A percentile compares a stretch with the other conserved stretches of the same genome.
These are phyloP conservation scores for Drosophila stalkeri DNA, from an alignment of 2,888 invertebrate genomes.

Conservation along the genomic window DNA sequence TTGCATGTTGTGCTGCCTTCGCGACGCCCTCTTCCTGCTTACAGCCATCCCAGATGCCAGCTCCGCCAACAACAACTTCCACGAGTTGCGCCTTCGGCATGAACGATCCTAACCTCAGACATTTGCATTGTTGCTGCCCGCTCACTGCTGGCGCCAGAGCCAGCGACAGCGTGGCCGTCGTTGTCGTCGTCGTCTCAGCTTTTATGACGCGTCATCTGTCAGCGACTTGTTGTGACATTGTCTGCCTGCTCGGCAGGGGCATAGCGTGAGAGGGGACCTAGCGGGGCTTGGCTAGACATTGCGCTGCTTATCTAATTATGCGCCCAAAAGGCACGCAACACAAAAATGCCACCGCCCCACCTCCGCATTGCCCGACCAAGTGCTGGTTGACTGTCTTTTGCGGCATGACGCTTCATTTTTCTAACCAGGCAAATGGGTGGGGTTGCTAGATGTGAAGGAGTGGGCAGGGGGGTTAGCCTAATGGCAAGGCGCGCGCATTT, in stretches of 20 bases:
- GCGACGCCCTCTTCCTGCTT: neutral
- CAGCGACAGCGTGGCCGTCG: conserved; percentile 4
- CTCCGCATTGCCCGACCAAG: neutral
- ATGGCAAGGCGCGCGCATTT: conserved; percentile 67
- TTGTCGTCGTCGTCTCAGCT: conserved; percentile 38
- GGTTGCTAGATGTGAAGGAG: neutral
- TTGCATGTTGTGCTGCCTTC: conserved; percentile 69
- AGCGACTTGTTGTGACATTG: conserved; percentile 71
- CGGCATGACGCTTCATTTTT: conserved; percentile 75
- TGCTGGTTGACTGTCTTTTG: conserved; percentile 58
- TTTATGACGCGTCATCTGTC: conserved; percentile 82
- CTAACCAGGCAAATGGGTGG: conserved; percentile 49
- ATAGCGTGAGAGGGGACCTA: neutral
- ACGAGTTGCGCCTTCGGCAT: conserved; percentile 38
- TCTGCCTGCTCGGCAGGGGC: conserved; percentile 9
- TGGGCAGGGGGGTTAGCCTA: conserved; percentile 29
- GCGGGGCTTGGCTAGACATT: conserved; percentile 55
- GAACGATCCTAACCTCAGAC: conserved; percentile 60
- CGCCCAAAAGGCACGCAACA: conserved; percentile 67
- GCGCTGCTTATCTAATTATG: conserved; percentile 76
- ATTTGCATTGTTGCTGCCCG: conserved; percentile 63
- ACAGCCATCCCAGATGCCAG: neutral
- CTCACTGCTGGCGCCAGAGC: conserved; percentile 5
- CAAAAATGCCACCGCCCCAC: conserved; percentile 49
- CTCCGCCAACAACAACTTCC: neutral